Base-by-base conservation (phyloP, 2,113 vertebrate genomes). In the Podarcis cretensis region DNA sequence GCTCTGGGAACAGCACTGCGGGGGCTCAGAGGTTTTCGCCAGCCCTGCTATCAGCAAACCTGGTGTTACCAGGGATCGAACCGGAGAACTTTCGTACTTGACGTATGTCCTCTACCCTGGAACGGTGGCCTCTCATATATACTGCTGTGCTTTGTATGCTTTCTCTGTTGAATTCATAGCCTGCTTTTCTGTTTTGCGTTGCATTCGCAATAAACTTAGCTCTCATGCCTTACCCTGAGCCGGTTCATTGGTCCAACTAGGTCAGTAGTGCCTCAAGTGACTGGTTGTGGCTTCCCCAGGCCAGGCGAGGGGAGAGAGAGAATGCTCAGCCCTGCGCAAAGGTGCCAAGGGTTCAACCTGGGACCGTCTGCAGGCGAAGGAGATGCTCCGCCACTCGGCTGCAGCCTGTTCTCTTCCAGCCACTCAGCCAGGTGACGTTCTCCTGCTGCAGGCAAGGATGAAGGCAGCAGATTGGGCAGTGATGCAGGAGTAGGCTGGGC, bases 351-450 rank as follows among this genome's bases (percentile, higher is more conserved):
- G 7, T 21, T n/a, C 30, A 54, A 18, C 71, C 30, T 59, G 66
- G 10, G 18, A 6, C 37, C 30, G 25, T 43, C 14, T 30, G n/a
- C 3, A 18, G 7, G 40, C 14, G 20, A 76, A 35, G 14, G 59
- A 30, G 23, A 4, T 66, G 4, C 43, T 32, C 2, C 9, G 4
- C 65, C 16, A 35, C 18, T 23, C 8, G n/a, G 63, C 35, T 2
- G 5, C 5, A 23, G 35, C 35, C 37, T 16, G 21, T 83, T 16
- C 8, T 3, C 63, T 68, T 27, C 75, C 81, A 3, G 65, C 37
- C 87, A 16, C 20, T 71, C 75, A 85, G 87, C 85, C 0, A 73
- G 85, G 37, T 76, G 18, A n/a, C 68, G 75, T 78, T 87, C 85
- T 9, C 74, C 86, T 27, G 71, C 68, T 30, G 85, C 71, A 90